Conservation (phyloP, 1,140 invertebrate species). For the Zaprionus gabonicus region DNA sequence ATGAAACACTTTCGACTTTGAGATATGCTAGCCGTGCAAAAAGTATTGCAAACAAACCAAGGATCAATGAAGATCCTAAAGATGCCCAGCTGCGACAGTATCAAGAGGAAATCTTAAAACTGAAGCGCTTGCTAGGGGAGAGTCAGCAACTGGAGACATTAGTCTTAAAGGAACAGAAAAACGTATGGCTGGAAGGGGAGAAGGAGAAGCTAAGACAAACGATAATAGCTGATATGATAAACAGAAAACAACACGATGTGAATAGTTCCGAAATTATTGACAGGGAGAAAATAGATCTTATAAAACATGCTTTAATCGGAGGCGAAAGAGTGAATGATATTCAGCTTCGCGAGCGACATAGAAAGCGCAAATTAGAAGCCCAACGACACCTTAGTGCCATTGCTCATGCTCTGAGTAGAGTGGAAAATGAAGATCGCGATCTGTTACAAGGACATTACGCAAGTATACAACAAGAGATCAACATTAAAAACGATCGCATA, state of each 20-base stretch:
- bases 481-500: slow-evolving; percentile 89
- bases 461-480: slow-evolving; percentile 91
- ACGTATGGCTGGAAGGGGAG: neutral
- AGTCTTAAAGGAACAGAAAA: neutral
- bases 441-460: slow-evolving; percentile 89
- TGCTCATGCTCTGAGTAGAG: slow-evolving; percentile 88
- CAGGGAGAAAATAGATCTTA: slow-evolving; percentile 86
- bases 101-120: slow-evolving; percentile 92
- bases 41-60: slow-evolving; percentile 96
- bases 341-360: slow-evolving; percentile 89
- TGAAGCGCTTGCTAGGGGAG: slow-evolving; percentile 89
- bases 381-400: slow-evolving; percentile 88
- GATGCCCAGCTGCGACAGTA: slow-evolving; percentile 95
- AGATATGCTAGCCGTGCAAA: slow-evolving; percentile 96
- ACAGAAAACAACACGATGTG: slow-evolving; percentile 27
- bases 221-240: slow-evolving; percentile 57
- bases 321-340: slow-evolving; percentile 91
- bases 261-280: slow-evolving; percentile 1
- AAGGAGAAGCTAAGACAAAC: neutral
- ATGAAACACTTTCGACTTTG: slow-evolving; percentile 95
- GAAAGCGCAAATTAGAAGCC: slow-evolving; percentile 89
- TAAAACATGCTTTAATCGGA: slow-evolving; percentile 91
- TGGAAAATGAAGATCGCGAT: slow-evolving; percentile 87
- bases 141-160: slow-evolving; percentile 39
- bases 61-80: slow-evolving; percentile 97